Percentiles rank a stretch among this genome's conserved stretches.
phyloP scores from a whole-genome alignment of 30 jellyfish, hydroid and myxozoan genomes.

The Turritopsis dohrnii region DNA sequence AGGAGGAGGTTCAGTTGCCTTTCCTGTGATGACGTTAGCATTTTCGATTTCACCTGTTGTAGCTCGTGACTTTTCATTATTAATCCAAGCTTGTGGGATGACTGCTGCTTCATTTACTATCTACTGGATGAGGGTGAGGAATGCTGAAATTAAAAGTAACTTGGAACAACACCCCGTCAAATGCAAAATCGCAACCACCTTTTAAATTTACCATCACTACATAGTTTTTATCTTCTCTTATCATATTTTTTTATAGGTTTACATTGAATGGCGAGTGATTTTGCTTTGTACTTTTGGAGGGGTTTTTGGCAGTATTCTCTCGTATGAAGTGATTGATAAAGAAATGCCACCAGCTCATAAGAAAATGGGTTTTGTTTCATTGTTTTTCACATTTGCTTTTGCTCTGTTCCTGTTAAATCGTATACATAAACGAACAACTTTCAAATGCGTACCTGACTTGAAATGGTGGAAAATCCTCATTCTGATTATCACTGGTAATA shows the following conservation, averaged over 20 bases:
- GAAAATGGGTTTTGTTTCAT: constrained; percentile 1
- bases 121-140: constrained; percentile 26
- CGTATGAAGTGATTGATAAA: neutral
- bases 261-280: neutral
- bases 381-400: neutral
- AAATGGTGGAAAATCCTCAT: neutral
- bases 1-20: constrained; percentile 17
- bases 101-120: constrained; percentile 2
- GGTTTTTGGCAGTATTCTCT: neutral
- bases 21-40: constrained; percentile 26
- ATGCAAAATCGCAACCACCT: neutral
- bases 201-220: too few species aligned
- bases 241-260: neutral
- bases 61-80: constrained; percentile 17
- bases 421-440: neutral
- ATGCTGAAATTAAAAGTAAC: too few species aligned
- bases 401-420: neutral
- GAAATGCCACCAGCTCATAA: neutral
- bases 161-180: neutral
- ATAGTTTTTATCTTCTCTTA: too few species aligned
- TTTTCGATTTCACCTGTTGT: neutral
- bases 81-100: constrained; percentile 13
- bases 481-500: neutral
- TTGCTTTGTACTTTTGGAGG: constrained; percentile 3
- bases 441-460: neutral